Evolutionary conservation across 2,888 invertebrate genomes (phyloP), one percentile per base, ranked within the genome.

Genomic region (Oscheius sp.): DNA sequence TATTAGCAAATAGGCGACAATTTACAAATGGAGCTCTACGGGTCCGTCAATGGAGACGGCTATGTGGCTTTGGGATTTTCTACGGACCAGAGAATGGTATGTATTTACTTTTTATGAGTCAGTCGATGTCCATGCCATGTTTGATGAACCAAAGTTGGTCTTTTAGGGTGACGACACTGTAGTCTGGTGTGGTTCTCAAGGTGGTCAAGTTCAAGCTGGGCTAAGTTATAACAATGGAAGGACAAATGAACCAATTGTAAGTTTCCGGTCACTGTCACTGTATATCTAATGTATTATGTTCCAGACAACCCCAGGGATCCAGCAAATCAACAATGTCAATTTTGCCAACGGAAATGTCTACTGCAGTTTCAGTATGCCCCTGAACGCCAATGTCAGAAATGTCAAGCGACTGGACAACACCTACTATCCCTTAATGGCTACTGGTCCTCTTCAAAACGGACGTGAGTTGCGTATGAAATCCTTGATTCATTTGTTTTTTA

Each of bases 11-110:
- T 62, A 5, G 70, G 70, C n/a, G 74, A 74, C 53, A 21, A 29
- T 3, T 48, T 74, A 10, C 48, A 74, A 35, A 74, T 74, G 70
- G 74, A 74, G 37, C 42, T 74, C 5, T 60, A 50, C 11, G 70
- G 74, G 10, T 9, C 37, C 1, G 53, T 63, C 3, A 47, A 1
- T 10, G 60, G 55, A 10, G 57, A 74, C 35, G 72, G 65, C 48
- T 78, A 76, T 57, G 65, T 76, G 48, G 78, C 78, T 32, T 37
- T 76, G 11, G 78, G 78, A 9, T 78, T 78, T 70, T 76, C 76
- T 2, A 58, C 47, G 4, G 76, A 78, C 55, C 60, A 50, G 57
- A 11, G 10, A 29, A 77, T 77, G 77, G 77, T 75, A 57, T 33
- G 70, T 53, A 29, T 47, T 48, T 37, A 29, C 42, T 66, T 51